Conservation (phyloP, 2,113 vertebrate species). For the Megaptera novaeangliae region DNA sequence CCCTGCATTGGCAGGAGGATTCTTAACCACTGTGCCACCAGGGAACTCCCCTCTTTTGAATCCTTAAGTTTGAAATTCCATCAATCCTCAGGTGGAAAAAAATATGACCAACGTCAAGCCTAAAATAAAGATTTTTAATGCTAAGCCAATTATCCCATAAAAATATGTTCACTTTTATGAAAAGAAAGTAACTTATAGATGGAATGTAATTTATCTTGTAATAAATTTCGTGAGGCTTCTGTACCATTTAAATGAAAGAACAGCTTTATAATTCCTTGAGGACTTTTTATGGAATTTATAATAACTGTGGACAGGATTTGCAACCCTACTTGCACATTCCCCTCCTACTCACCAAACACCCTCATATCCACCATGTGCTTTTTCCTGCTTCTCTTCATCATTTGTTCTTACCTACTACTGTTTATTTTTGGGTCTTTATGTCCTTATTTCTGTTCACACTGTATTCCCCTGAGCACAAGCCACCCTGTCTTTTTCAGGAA, state of each 20-base stretch:
- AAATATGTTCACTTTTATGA: not conserved
- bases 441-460: conserved; percentile 24
- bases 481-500: not conserved
- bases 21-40: no score
- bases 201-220: conserved; percentile 7
- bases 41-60: not conserved
- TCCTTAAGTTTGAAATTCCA: not conserved
- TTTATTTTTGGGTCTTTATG: conserved; percentile 9
- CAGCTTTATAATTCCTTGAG: not conserved
- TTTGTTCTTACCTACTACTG: conserved; percentile 53
- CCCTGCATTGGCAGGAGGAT: no score
- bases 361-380: not conserved
- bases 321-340: not conserved
- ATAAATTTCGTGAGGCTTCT: conserved; percentile 14
- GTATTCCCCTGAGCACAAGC: not conserved
- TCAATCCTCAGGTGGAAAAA: not conserved
- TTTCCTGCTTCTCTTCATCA: conserved; percentile 26
- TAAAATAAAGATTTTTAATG: not conserved
- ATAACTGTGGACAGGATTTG: conserved; percentile 7
- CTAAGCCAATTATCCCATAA: conserved; percentile 9
- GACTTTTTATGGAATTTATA: conserved; percentile 31
- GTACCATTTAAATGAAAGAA: conserved; percentile 35
- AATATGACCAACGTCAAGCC: not conserved
- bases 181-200: not conserved
- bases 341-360: conserved; percentile 16